A percentile compares a stretch with the other conserved stretches of the same genome.
These are phyloP conservation scores for Ptychochromis oligacanthus DNA, from an alignment of 2,113 vertebrate genomes.

Conservation along the genomic window DNA sequence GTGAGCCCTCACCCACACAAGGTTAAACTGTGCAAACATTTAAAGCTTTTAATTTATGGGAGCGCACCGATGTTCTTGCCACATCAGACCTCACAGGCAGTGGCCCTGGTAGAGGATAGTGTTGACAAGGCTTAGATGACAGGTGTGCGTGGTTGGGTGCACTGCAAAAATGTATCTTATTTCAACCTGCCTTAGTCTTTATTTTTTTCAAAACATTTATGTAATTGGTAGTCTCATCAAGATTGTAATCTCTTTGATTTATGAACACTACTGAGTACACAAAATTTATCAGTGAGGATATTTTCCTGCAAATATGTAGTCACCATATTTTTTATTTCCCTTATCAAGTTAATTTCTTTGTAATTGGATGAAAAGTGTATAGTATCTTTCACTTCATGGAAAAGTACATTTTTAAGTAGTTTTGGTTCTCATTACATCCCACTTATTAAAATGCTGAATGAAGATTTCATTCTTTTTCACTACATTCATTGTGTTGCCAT, in stretches of 20 bases:
- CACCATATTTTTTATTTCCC: neutral
- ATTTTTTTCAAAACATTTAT: neutral
- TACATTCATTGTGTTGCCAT: conserved; percentile 1
- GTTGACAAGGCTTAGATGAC: conserved; percentile 75
- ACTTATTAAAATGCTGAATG: conserved; percentile 14
- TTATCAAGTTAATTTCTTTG: neutral
- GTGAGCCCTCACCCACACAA: conserved; percentile 41
- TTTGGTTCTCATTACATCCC: neutral
- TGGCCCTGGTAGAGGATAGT: conserved; percentile 56
- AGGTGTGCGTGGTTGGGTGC: neutral
- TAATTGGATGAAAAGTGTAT: neutral
- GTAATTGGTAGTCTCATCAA: neutral
- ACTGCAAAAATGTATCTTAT: neutral
- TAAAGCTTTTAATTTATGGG: conserved; percentile 67
- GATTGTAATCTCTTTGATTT: neutral
- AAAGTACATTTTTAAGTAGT: neutral
- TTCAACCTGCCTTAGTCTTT: neutral
- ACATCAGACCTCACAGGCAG: conserved; percentile 1
- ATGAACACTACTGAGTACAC: neutral
- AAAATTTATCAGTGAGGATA: neutral
- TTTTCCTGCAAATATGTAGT: neutral
- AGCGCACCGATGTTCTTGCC: conserved; percentile 62
- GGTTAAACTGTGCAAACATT: conserved; percentile 73
- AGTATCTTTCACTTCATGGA: neutral
- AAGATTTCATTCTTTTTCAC: neutral